Evolutionary conservation across 2,888 invertebrate species (phyloP), one percentile per base, ranked within the genome.

Genomic region (Bedellia somnulentella): DNA sequence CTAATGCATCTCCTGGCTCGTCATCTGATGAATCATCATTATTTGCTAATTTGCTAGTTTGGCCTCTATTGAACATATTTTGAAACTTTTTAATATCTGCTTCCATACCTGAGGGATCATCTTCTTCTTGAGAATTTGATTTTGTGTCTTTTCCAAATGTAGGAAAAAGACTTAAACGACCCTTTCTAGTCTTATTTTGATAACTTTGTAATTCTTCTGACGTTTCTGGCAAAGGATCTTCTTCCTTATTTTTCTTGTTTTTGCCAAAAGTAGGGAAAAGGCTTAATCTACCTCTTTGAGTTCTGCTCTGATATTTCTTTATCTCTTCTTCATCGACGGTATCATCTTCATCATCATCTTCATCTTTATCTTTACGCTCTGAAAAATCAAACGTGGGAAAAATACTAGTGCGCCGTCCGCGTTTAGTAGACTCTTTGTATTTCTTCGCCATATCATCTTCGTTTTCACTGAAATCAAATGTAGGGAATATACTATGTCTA

Each of bases 1-100:
- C 91, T 32, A 91, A 63, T 8, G 89, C 80, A 45, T 80, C 79
- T 4, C 80, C 76, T 43, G 80, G 79, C 37, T 76, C 67, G 1
- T 57, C 46, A 45, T 75, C 61, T 14, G 68, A 44, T 56, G 25
- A 57, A 45, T 36, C 71, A 55, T 34, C 73, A 68, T 2, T 47
- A 37, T 71, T 62, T 10, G 73, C 64, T 33, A 73, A 71, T 33
- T 56, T 44, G 18, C 55, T 59, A 21, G 48, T 59, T 6, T 66
- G 54, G 3, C 61, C 66, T 30, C 41, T 45, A 39, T 55, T 57
- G 1, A 52, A 58, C 47, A 60, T 53, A 14, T 52, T 56, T 32
- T 67, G 67, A 36, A 59, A 75, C 40, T 71, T 62, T 44, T 53
- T 58, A 24, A 75, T 70, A 39, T 61, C 67, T 13, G 57, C 48